Conservation (phyloP, 1,140 invertebrate species). For the Rhopalosiphum padi region DNA sequence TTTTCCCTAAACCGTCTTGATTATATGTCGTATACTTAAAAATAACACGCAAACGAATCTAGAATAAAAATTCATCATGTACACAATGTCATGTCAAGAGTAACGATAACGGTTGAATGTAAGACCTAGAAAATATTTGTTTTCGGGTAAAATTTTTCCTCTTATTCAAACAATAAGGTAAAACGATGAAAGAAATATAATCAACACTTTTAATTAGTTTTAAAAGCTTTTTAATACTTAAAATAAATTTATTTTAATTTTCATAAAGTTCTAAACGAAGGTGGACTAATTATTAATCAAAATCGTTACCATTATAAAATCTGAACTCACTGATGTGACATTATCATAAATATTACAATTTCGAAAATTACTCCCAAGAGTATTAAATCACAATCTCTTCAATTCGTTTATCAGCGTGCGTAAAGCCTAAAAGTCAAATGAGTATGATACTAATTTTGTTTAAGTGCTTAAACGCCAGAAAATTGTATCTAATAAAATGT, state of each 20-base stretch:
- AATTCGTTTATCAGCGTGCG: neutral
- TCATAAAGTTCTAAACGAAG: neutral
- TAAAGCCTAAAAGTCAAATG: neutral
- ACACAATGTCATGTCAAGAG: neutral
- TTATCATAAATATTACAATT: neutral
- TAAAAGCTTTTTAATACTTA: neutral
- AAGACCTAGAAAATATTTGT: conserved; percentile 28
- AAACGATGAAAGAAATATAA: conserved; percentile 19
- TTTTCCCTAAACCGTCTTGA: conserved; percentile 25
- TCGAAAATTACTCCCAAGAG: neutral
- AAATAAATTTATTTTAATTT: neutral
- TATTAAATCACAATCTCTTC: neutral
- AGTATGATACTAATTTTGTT: neutral
- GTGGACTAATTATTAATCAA: conserved; percentile 5
- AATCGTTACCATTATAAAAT: neutral
- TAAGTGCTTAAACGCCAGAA: neutral
- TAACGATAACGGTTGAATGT: neutral
- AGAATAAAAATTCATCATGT: neutral
- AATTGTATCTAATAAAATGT: neutral
- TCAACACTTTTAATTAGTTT: conserved; percentile 41
- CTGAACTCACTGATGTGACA: neutral
- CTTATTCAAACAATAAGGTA: neutral
- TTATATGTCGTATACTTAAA: conserved; percentile 28
- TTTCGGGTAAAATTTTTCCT: neutral
- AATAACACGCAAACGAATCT: neutral